Conservation (phyloP, 2,113 vertebrate genomes). For the Uria lomvia region DNA sequence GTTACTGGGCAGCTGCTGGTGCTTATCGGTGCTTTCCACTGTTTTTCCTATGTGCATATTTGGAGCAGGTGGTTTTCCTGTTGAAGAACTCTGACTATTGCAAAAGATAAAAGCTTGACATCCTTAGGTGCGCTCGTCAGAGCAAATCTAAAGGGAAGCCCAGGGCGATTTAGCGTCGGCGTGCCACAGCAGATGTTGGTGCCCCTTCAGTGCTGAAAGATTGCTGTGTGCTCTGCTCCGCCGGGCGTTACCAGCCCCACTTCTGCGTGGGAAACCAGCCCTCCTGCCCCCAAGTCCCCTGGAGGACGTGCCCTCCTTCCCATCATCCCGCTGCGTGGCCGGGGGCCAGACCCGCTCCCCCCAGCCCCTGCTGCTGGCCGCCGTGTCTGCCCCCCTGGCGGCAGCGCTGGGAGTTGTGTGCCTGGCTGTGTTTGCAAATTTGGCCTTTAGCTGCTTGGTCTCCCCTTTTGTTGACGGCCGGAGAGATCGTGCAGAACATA, state of each 20-base stretch:
- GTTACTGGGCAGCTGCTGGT: neutral
- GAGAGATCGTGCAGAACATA: constrained; percentile 18
- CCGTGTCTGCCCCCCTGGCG: rapidly evolving
- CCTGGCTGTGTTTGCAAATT: constrained; percentile 20
- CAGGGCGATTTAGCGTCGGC: neutral
- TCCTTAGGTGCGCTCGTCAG: neutral
- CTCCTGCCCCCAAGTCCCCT: neutral
- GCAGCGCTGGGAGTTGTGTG: neutral
- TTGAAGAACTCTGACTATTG: neutral
- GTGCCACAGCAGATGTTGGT: neutral
- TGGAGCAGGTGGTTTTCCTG: neutral
- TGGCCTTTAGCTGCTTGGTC: constrained; percentile 17
- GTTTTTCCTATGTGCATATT: neutral
- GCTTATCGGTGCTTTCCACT: neutral
- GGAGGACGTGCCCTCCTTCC: neutral
- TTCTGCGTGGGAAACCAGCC: neutral
- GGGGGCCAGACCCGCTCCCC: neutral
- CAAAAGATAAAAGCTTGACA: neutral
- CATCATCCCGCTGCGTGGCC: neutral
- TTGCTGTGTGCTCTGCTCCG: neutral
- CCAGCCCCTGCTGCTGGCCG: neutral
- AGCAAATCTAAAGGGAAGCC: neutral
- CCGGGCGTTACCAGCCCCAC: neutral
- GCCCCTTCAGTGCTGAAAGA: neutral
- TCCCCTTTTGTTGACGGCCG: neutral